Base-by-base conservation (phyloP, 2,797 vertebrate genomes). In the Falco peregrinus region DNA sequence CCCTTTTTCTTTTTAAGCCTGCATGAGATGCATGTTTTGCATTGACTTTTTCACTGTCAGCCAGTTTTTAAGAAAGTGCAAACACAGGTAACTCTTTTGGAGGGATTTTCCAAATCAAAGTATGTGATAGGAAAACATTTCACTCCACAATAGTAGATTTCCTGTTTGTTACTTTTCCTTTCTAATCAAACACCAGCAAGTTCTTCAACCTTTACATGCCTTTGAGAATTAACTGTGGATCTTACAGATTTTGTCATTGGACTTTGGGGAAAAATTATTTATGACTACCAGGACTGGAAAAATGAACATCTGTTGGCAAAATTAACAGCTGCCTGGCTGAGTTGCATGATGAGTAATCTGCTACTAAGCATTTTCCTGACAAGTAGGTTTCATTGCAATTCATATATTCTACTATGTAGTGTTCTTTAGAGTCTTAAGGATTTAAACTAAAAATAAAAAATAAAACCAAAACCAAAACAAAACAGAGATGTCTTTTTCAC, bases 231-330 rank as follows among this genome's bases (percentile, higher is more conserved):
- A 65, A 71, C 54, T 65, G 33, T 51, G 31, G 8, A 9, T 91
- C 25, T 88, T 81, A 77, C n/a, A 79, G 50, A 56, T 60, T 86
- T 85, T 93, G 28, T 65, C 29, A 25, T 18, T 61, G 22, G 41
- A 79, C 22, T 83, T 67, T 6, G 16, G 69, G 61, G 82, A 43
- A 81, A 83, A 78, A 86, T 81, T 20, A 75, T 65, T 91, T 93
- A 61, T 59, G 41, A 86, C 92, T 90, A 95, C 14, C 73, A 95
- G 37, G 48, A 77, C 37, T 78, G 48, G 56, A 90, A 95, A 94
- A 93, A 90, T 26, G 33, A 92, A 78, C 96, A 93, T 93, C 88
- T 96, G 85, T 64, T 87, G n/a, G 77, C 63, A 95, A 94, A 93
- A 79, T 14, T 31, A 95, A 75, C 94, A 95, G 51, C 83, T 95